These are phyloP conservation scores for Leptinotarsa undecemlineata DNA, from an alignment of 1,140 invertebrate species.

Conservation along the genomic window DNA sequence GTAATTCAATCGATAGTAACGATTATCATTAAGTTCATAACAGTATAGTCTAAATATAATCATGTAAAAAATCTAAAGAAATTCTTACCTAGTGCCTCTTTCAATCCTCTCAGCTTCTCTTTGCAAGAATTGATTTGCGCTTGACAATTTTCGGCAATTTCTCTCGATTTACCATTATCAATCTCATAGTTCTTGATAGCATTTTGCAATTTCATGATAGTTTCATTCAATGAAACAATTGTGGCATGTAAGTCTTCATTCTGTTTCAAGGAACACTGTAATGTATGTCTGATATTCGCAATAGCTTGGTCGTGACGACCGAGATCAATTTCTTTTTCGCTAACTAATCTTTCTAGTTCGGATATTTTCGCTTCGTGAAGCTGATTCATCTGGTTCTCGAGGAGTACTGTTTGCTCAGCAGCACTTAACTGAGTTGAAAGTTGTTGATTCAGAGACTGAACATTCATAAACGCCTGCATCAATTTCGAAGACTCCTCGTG, in stretches of 20 bases:
- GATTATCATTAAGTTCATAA: too few species aligned
- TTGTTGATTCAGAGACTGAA: slow-evolving; percentile 39
- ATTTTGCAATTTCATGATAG: slow-evolving; percentile 34
- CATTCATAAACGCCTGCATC: slow-evolving; percentile 37
- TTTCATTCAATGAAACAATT: slow-evolving; percentile 36
- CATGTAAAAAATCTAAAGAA: not conserved
- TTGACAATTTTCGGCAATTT: slow-evolving; percentile 29
- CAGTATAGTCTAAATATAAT: too few species aligned
- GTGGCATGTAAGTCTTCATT: slow-evolving; percentile 41
- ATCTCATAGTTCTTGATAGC: slow-evolving; percentile 33
- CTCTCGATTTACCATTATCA: slow-evolving; percentile 31
- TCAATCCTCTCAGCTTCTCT: slow-evolving; percentile 31
- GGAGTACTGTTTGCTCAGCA: slow-evolving; percentile 38
- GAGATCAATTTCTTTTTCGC: slow-evolving; percentile 39
- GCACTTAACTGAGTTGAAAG: slow-evolving; percentile 37
- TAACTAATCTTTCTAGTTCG: slow-evolving; percentile 39
- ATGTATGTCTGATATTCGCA: slow-evolving; percentile 36
- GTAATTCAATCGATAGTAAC: too few species aligned
- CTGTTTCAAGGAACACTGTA: slow-evolving; percentile 39
- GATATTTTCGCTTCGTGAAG: slow-evolving; percentile 42
- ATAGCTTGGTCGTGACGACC: slow-evolving; percentile 38
- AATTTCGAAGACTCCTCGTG: slow-evolving; percentile 41
- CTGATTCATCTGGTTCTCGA: slow-evolving; percentile 43
- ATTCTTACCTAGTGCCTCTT: slow-evolving; percentile 15
- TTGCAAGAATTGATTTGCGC: slow-evolving; percentile 33